Conservation (phyloP, 2,113 vertebrate genomes). For the Mastomys natalensis region DNA sequence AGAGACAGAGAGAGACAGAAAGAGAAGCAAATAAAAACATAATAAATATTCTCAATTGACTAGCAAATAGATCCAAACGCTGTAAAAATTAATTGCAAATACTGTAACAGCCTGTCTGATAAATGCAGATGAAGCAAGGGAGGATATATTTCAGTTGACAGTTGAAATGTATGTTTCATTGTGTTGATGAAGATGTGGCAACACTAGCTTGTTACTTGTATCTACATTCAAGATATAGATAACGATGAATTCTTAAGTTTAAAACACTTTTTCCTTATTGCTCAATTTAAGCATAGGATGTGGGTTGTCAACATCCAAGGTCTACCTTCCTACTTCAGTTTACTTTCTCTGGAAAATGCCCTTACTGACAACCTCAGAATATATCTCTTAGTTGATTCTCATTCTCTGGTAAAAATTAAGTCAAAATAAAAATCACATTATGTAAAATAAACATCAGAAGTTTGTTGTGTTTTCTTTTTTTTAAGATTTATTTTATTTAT, state of each 20-base stretch:
- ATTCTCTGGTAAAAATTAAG: not conserved
- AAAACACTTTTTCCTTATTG: not conserved
- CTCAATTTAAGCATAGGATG: not conserved
- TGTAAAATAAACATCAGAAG: not conserved
- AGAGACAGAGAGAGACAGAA: too few relatives aligned
- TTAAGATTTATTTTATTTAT: too few relatives aligned
- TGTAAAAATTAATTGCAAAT: fast-evolving
- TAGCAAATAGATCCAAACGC: not conserved
- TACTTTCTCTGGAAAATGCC: not conserved
- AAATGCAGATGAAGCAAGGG: not conserved
- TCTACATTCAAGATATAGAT: not conserved
- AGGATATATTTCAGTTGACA: fast-evolving
- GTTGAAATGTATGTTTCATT: not conserved
- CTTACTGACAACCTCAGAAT: not conserved
- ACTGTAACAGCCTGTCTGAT: not conserved
- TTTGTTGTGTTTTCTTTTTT: too few relatives aligned
- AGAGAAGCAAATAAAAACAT: not conserved
- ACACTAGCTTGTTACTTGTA: too few relatives aligned
- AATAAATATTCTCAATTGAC: not conserved
- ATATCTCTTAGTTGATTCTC: not conserved
- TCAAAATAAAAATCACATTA: not conserved
- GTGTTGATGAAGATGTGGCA: not conserved
- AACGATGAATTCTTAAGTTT: not conserved
- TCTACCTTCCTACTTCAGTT: not conserved
- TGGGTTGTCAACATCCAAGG: not conserved